phyloP scores from a whole-genome alignment of 2,113 vertebrate species.

The Psittacara wagleri region DNA sequence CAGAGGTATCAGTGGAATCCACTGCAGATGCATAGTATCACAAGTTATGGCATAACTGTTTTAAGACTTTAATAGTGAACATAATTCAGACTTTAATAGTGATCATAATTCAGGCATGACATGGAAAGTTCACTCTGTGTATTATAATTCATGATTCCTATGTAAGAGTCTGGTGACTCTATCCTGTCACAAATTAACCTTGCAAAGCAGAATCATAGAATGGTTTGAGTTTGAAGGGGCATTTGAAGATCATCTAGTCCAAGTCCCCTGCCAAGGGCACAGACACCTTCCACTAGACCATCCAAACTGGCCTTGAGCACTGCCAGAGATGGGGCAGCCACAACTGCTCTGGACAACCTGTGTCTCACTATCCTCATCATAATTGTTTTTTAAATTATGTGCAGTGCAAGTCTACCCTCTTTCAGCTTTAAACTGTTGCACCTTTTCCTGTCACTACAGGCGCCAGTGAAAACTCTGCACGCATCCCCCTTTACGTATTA shows the following conservation, averaged over 20 bases:
- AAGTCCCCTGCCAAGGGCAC: background rate
- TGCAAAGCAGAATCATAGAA: background rate
- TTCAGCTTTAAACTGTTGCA: background rate
- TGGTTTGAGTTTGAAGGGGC: background rate
- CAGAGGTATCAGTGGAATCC: background rate
- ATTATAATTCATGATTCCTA: background rate
- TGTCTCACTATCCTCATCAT: rapidly evolving
- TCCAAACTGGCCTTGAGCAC: background rate
- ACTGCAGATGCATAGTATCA: background rate
- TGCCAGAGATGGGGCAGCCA: background rate
- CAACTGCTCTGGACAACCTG: background rate
- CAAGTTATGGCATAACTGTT: background rate
- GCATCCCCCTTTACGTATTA: background rate
- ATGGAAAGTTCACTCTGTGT: background rate
- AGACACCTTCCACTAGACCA: background rate
- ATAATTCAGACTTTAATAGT: background rate
- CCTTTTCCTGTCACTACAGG: background rate
- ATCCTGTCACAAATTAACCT: background rate
- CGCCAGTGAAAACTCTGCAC: background rate
- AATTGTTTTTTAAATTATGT: background rate
- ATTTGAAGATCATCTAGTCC: background rate
- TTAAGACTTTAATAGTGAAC: background rate
- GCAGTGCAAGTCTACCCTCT: background rate
- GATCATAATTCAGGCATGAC: background rate
- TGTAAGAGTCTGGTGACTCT: background rate